These are phyloP conservation scores for Astyanax mexicanus DNA, from an alignment of 2,797 vertebrate genomes.

Conservation along the genomic window DNA sequence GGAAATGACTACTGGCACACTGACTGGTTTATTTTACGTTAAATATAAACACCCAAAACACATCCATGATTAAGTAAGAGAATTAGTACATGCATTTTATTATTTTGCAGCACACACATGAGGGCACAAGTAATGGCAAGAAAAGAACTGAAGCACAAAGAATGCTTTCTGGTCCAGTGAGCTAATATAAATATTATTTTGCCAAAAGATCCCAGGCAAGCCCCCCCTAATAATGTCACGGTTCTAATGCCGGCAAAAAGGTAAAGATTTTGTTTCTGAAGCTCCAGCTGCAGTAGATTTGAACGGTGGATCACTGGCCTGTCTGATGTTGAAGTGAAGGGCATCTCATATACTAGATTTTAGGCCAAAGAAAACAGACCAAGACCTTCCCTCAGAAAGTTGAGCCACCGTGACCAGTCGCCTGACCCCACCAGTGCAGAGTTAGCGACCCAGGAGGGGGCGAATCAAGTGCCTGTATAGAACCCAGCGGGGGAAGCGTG, in stretches of 20 bases:
- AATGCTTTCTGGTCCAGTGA: no score
- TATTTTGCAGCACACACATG: no score
- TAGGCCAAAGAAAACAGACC: slow-evolving; percentile 49
- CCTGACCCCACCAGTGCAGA: slow-evolving; percentile 37
- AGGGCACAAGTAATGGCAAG: no score
- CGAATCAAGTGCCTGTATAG: slow-evolving; percentile 30
- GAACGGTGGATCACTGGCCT: not conserved
- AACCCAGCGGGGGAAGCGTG: slow-evolving; percentile 25
- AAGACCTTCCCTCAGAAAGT: slow-evolving; percentile 26
- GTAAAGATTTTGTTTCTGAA: not conserved
- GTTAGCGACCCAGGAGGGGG: slow-evolving; percentile 40
- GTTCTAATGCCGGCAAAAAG: not conserved
- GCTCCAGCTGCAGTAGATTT: slow-evolving; percentile 6
- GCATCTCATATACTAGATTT: slow-evolving; percentile 36
- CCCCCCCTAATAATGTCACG: not conserved
- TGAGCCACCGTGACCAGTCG: slow-evolving; percentile 36
- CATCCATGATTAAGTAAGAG: no score
- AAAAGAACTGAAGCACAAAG: no score
- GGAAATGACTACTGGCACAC: no score
- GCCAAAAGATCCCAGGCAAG: not conserved
- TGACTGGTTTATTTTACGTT: no score
- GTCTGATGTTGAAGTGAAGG: slow-evolving; percentile 12
- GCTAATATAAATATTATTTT: not conserved
- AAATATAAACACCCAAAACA: no score
- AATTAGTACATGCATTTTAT: no score